Evolutionary conservation across 2,888 invertebrate species (phyloP), one percentile per base, ranked within the genome.

Genomic region (Criorhina ranunculi): DNA sequence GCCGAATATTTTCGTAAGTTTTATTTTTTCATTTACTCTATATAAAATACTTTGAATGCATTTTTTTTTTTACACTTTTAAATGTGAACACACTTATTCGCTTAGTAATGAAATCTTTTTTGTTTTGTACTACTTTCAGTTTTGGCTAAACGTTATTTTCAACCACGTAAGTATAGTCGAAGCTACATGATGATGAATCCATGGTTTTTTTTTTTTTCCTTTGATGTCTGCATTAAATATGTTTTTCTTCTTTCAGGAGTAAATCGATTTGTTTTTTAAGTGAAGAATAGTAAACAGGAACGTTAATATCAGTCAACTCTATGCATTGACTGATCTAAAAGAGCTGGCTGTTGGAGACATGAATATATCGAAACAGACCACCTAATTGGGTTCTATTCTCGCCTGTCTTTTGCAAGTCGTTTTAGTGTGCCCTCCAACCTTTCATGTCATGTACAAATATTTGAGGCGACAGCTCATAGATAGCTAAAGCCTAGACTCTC

Each of bases 111-210:
- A 49, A 29, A 19, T 59, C 31, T 12, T 9, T 51, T 85, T 55
- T 73, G 29, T 72, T 83, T 75, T 78, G 67, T 78, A 79, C 69
- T 79, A 79, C 53, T 85, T 85, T 85, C 83, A 75, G 83, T 79
- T 69, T 79, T 85, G 73, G 60, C 83, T 42, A 79, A 85, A 70
- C 83, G 83, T 6, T 79, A 75, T 29, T 85, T 64, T 37, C 69
- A 85, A 66, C 83, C 83, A 70, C 79, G 83, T 85, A 75, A 85
- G 79, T 85, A 75, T 69, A 31, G 35, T 42, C 37, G 40, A 31
- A 29, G 3, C 35, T 24, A 3, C 2, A 24, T 4, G 24, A 59
- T 17, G 35, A 53, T 42, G 19, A 17, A 29, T 12, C 42, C 8
- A 57, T 55, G 57, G 57, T 29, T 51, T 31, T 33, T 33, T 15